These are phyloP conservation scores for Cherax destructor DNA, from an alignment of 1,140 invertebrate species.

Conservation along the genomic window DNA sequence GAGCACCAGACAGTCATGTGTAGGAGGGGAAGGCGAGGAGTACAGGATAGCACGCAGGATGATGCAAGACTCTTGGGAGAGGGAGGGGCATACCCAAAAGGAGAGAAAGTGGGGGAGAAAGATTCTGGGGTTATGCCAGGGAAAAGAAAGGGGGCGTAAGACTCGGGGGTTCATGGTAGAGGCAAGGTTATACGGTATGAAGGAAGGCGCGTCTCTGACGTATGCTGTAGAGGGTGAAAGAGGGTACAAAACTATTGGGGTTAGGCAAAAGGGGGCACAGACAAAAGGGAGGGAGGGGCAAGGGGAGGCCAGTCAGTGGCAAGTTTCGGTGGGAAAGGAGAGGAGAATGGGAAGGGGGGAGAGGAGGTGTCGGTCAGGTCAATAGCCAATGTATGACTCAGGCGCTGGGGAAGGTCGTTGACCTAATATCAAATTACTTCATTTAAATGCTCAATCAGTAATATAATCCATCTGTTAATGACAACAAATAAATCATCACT, in stretches of 20 bases:
- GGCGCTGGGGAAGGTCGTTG: slow-evolving; percentile 25
- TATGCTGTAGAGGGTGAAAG: no score
- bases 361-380: slow-evolving; percentile 18
- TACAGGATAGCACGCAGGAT: no score
- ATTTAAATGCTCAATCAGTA: not conserved
- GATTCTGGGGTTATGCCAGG: not conserved
- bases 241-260: no score
- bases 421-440: not conserved
- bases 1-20: no score
- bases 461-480: not conserved
- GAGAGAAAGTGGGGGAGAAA: not conserved
- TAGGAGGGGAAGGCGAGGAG: no score
- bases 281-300: no score
- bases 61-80: no score
- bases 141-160: not conserved
- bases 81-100: not conserved
- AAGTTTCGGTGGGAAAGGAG: not conserved
- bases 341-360: not conserved
- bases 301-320: not conserved
- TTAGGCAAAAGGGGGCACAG: no score
- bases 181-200: no score
- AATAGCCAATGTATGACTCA: slow-evolving; percentile 40
- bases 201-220: no score
- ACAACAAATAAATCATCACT: not conserved
- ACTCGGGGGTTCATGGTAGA: not conserved